These are phyloP conservation scores for Aspiorhynchus laticeps DNA, from an alignment of 2,113 vertebrate genomes.

Conservation along the genomic window DNA sequence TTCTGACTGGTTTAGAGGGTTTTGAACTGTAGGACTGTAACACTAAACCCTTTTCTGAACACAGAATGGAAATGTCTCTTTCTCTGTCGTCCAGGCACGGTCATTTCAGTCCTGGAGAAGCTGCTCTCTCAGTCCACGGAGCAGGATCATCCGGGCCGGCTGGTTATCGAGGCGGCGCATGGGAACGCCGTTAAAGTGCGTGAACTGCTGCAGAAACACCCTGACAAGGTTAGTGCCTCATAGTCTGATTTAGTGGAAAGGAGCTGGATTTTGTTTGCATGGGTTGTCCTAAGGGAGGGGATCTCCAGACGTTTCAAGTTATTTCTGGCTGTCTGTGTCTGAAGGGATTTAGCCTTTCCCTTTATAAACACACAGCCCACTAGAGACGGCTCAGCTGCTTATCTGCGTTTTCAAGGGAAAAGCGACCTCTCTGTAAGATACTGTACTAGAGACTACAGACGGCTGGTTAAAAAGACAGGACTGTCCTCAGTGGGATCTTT, in stretches of 20 bases:
- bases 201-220: constrained; percentile 88
- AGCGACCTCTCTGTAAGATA: no score
- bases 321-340: constrained; percentile 1
- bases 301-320: not conserved
- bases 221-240: constrained; percentile 82
- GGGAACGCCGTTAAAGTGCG: constrained; percentile 84
- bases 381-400: not conserved
- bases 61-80: not conserved
- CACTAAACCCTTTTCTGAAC: constrained; percentile 21
- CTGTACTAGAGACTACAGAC: no score
- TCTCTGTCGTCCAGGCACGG: constrained; percentile 78
- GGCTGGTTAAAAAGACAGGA: no score
- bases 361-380: constrained; percentile 3
- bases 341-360: constrained; percentile 6
- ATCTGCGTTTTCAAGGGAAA: not conserved
- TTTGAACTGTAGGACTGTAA: constrained; percentile 30
- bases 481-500: not conserved
- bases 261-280: not conserved
- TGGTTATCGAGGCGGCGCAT: constrained; percentile 93
- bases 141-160: constrained; percentile 82
- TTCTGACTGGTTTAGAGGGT: constrained; percentile 57
- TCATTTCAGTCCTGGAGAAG: constrained; percentile 89
- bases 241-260: not conserved
- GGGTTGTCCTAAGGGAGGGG: not conserved
- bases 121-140: constrained; percentile 91